Evolutionary conservation across 1,140 invertebrate species (phyloP).

Genomic region (Brachionus koreanus): DNA sequence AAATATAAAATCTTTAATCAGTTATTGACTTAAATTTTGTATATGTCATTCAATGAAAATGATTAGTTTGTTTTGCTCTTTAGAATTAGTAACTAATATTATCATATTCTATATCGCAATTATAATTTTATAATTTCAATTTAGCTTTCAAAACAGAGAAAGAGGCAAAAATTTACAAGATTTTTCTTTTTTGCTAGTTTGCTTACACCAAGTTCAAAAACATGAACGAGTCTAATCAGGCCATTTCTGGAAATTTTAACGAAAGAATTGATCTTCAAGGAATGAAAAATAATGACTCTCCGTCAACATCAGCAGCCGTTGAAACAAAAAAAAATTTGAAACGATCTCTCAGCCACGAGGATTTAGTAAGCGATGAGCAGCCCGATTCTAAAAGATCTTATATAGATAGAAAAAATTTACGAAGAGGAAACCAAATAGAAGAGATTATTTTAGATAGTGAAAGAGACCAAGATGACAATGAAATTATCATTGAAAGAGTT

Average conservation of each 20-base stretch:
- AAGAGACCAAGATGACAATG: neutral
- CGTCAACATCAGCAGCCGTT: neutral
- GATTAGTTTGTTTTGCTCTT: neutral
- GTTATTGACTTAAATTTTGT: too few species aligned
- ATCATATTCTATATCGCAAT: neutral
- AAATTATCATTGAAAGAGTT: neutral
- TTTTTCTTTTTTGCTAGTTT: neutral
- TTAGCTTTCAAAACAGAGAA: constrained; percentile 1
- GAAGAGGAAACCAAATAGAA: neutral
- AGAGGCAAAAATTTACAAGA: neutral
- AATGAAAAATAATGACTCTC: neutral
- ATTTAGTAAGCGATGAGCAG: neutral
- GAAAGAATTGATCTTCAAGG: neutral
- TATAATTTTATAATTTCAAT: neutral
- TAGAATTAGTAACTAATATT: neutral
- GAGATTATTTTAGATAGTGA: constrained; percentile 1
- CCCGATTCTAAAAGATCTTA: neutral
- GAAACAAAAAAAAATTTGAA: neutral
- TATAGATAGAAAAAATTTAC: neutral
- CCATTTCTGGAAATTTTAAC: neutral
- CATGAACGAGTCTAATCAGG: neutral
- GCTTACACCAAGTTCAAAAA: neutral
- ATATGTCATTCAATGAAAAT: neutral
- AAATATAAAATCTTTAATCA: too few species aligned
- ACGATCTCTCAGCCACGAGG: neutral